Percentiles rank a stretch among this genome's conserved stretches.
Evolutionary conservation across 2,888 invertebrate species (phyloP).

Genomic region (Drepana falcataria): DNA sequence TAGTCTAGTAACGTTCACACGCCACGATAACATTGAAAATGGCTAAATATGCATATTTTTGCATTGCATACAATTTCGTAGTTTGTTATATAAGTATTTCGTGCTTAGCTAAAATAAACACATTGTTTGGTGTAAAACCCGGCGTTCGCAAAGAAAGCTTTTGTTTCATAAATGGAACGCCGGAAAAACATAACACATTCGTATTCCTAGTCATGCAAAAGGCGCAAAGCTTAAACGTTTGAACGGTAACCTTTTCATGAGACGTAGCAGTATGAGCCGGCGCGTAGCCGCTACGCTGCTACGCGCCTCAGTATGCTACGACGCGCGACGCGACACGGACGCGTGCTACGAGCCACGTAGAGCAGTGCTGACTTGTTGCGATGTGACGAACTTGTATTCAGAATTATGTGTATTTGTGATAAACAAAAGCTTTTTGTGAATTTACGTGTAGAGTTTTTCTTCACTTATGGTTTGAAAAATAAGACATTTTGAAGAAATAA

Average conservation of each 20-base stretch:
- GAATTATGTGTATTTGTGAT: conserved; percentile 5
- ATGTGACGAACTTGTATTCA: conserved; percentile 16
- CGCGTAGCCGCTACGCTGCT: conserved; percentile 39
- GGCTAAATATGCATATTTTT: background rate
- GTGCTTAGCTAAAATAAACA: conserved; percentile 1
- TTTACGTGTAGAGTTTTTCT: too few relatives aligned
- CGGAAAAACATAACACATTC: conserved; percentile 63
- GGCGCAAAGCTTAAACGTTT: conserved; percentile 66
- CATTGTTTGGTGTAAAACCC: conserved; percentile 10
- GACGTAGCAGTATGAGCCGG: conserved; percentile 32
- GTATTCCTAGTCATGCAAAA: conserved; percentile 65
- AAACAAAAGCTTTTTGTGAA: background rate
- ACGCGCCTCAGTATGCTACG: conserved; percentile 55
- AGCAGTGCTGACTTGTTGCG: conserved; percentile 29
- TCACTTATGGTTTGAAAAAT: conserved; percentile 3
- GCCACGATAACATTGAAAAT: background rate
- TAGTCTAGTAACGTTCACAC: too few relatives aligned
- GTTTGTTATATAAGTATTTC: conserved; percentile 15
- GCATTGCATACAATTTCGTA: background rate
- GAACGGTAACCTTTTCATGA: conserved; percentile 64
- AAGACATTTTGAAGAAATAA: conserved; percentile 2
- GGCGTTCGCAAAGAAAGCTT: conserved; percentile 43
- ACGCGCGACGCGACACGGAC: conserved; percentile 38
- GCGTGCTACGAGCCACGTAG: conserved; percentile 21
- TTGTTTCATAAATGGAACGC: conserved; percentile 59